These are phyloP conservation scores for Tetragnatha montana DNA, from an alignment of 2,888 invertebrate species.

Conservation along the genomic window DNA sequence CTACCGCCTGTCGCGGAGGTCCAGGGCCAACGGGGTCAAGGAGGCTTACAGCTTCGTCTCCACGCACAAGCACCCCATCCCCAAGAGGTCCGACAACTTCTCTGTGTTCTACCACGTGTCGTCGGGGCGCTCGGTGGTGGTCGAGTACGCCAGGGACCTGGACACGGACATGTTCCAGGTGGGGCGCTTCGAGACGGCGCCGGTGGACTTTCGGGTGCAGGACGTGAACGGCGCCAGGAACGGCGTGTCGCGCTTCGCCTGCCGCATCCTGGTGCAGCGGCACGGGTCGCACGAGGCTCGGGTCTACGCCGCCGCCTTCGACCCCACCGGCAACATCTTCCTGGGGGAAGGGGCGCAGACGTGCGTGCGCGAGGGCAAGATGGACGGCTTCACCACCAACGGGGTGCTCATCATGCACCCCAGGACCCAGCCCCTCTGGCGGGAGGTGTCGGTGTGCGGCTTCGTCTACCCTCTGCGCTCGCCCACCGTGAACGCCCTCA, in stretches of 20 bases:
- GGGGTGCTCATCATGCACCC: conserved; percentile 98
- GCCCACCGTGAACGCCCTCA: conserved; percentile 90
- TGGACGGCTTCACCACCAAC: conserved; percentile 98
- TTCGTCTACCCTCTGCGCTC: conserved; percentile 92
- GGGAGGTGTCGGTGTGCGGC: conserved; percentile 98
- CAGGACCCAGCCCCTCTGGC: conserved; percentile 91
- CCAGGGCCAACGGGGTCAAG: conserved; percentile 92
- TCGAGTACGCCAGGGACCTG: conserved; percentile 96
- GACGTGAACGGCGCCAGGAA: conserved; percentile 73
- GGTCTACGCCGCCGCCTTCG: conserved; percentile 99
- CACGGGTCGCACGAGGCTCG: conserved; percentile 89
- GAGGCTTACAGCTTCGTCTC: conserved; percentile 80
- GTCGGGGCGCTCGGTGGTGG: conserved; percentile 88
- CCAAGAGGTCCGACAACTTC: background rate
- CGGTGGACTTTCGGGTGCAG: conserved; percentile 43
- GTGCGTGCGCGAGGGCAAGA: conserved; percentile 84
- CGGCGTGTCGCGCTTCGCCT: conserved; percentile 93
- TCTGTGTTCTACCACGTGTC: conserved; percentile 34
- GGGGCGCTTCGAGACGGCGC: conserved; percentile 43
- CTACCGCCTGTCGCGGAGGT: conserved; percentile 90
- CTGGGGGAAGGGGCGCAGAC: conserved; percentile 87
- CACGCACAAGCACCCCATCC: background rate
- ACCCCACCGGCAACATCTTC: conserved; percentile 98
- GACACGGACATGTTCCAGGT: conserved; percentile 99
- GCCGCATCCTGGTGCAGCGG: conserved; percentile 95